phyloP scores from a whole-genome alignment of 2,888 invertebrate genomes.

The Alloplasta piceator region DNA sequence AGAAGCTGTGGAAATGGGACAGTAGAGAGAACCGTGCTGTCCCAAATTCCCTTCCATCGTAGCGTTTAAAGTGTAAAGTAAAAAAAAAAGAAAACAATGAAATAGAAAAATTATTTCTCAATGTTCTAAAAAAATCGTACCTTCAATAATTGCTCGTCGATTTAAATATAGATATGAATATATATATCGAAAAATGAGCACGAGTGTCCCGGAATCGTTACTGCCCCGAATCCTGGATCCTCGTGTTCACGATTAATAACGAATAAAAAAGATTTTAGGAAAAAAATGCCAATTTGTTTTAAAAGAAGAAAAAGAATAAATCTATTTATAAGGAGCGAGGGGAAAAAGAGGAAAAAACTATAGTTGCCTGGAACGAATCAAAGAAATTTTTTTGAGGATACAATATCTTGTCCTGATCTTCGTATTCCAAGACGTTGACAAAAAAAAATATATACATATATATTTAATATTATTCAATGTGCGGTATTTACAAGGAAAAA shows the following conservation, averaged over 20 bases:
- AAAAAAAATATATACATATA: too few relatives aligned
- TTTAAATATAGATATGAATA: constrained; percentile 18
- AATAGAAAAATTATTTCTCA: constrained; percentile 44
- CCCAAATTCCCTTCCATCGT: constrained; percentile 15
- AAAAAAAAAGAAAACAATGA: constrained; percentile 46
- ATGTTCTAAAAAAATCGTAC: constrained; percentile 36
- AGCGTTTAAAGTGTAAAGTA: constrained; percentile 13
- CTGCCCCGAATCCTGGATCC: constrained; percentile 77
- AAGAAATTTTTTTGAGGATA: constrained; percentile 25
- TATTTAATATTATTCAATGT: constrained; percentile 13
- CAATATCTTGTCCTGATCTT: constrained; percentile 8
- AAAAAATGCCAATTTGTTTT: constrained; percentile 23
- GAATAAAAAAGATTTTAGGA: neutral
- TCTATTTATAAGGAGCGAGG: constrained; percentile 22
- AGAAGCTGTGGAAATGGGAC: constrained; percentile 4
- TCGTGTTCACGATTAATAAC: constrained; percentile 42
- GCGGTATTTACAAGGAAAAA: constrained; percentile 14
- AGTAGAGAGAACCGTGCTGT: constrained; percentile 35
- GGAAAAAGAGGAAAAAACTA: constrained; percentile 2
- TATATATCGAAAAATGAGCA: constrained; percentile 13
- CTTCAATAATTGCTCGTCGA: constrained; percentile 11
- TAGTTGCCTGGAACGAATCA: constrained; percentile 27
- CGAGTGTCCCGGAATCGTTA: constrained; percentile 71
- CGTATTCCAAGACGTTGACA: constrained; percentile 16
- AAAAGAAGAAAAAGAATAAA: constrained; percentile 12